phyloP scores from a whole-genome alignment of 2,888 invertebrate genomes.

The Zhengitettix transpicula region DNA sequence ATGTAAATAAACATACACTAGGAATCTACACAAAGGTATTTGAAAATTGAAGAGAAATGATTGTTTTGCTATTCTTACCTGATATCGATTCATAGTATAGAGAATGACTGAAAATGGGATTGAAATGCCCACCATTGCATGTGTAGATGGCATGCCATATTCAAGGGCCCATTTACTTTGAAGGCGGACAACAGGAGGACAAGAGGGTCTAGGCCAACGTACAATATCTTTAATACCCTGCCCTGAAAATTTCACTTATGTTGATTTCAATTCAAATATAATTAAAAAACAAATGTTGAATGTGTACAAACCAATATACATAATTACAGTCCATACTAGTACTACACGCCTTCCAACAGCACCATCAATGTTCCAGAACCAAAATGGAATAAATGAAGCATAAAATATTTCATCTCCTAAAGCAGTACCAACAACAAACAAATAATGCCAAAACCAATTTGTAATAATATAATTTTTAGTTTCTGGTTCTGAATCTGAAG shows the following conservation, averaged over 20 bases:
- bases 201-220: slow-evolving; percentile 68
- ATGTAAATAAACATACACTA: too few species aligned
- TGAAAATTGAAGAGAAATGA: too few species aligned
- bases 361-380: slow-evolving; percentile 89
- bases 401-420: slow-evolving; percentile 86
- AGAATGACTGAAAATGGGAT: slow-evolving; percentile 73
- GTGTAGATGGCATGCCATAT: slow-evolving; percentile 91
- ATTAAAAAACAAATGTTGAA: background rate
- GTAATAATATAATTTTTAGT: slow-evolving; percentile 36
- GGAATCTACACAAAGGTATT: too few species aligned
- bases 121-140: slow-evolving; percentile 79
- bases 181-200: slow-evolving; percentile 63
- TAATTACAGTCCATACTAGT: slow-evolving; percentile 63
- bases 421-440: slow-evolving; percentile 71
- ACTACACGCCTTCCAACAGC: slow-evolving; percentile 69
- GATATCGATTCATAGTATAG: slow-evolving; percentile 65
- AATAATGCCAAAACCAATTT: slow-evolving; percentile 67
- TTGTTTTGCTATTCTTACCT: slow-evolving; percentile 21
- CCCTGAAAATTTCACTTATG: slow-evolving; percentile 29
- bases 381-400: slow-evolving; percentile 78
- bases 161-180: slow-evolving; percentile 81
- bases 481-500: slow-evolving; percentile 24
- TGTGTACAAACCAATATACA: slow-evolving; percentile 57
- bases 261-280: too few species aligned
- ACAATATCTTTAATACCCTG: slow-evolving; percentile 81